Percentiles rank a stretch among this genome's conserved stretches.
phyloP scores from a whole-genome alignment of 2,113 vertebrate species.

The Neolamprologus cancellatus region DNA sequence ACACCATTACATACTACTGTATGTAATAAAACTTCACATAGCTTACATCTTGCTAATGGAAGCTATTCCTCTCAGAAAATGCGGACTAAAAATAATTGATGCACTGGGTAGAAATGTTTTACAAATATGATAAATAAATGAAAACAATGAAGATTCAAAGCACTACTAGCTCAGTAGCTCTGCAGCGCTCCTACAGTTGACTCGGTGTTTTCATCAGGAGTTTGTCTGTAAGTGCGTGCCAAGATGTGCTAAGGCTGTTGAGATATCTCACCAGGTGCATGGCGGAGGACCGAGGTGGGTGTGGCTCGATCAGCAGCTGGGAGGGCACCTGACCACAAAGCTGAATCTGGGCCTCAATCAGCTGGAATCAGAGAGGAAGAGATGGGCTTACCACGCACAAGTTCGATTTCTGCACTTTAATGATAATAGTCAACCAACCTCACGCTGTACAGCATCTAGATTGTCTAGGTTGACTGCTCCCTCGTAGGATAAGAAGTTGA shows the following conservation, averaged over 20 bases:
- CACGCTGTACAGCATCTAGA: slow-evolving; percentile 82
- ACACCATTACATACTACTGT: neutral
- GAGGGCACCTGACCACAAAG: slow-evolving; percentile 94
- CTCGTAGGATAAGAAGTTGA: slow-evolving; percentile 94
- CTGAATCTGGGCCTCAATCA: slow-evolving; percentile 93
- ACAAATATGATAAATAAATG: neutral
- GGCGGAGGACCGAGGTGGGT: slow-evolving; percentile 97
- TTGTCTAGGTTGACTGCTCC: slow-evolving; percentile 89
- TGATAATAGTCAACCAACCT: slow-evolving; percentile 73
- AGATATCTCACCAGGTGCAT: slow-evolving; percentile 95
- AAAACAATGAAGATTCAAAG: neutral
- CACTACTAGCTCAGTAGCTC: neutral
- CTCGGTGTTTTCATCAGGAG: neutral
- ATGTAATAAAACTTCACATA: neutral
- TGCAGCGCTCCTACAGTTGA: neutral
- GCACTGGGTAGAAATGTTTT: neutral
- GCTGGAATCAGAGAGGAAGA: slow-evolving; percentile 63
- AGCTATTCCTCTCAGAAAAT: neutral
- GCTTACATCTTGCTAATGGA: neutral
- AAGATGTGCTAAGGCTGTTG: neutral
- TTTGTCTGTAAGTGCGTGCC: neutral
- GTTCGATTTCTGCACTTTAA: neutral
- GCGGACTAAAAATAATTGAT: neutral
- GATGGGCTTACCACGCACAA: neutral
- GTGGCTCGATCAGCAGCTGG: slow-evolving; percentile 97